Evolutionary conservation across 2,113 vertebrate species (phyloP), one percentile per base, ranked within the genome.

Genomic region (Scolopax mira): DNA sequence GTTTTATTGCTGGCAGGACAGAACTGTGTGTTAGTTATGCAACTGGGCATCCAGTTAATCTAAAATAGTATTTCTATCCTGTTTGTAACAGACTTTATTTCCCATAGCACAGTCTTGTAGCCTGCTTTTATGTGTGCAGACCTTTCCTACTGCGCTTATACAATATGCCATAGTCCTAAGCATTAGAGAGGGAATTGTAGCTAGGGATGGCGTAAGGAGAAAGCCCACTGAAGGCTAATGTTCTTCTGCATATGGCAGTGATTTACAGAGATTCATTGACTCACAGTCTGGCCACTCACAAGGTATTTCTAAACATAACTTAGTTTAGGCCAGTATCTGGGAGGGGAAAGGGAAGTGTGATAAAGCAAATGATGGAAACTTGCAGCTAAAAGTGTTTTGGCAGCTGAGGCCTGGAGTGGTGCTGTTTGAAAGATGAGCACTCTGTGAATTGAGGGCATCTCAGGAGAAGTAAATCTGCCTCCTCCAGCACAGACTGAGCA

Each of bases 401-500:
- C 95, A 96, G 88, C 81, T 91, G 85, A 96, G 78, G 83, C 90
- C 78, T 94, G 94, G 79, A 94, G 87, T 57, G 4, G 95, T 85
- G 93, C 93, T 92, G 94, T 81, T 93, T 97, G 96, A 96, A 97
- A 97, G 97, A 97, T 96, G 96, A 97, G 96, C 89, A 91, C 90
- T 96, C 92, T 97, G 97, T 94, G 96, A 97, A 97, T 97, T 97
- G 96, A 95, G 95, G 95, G 97, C 96, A 97, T 94, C 96, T 95
- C 87, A 96, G 93, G 95, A 96, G 94, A 97, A 96, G 96, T 97
- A 97, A 97, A 97, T 97, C 96, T 97, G 94, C 94, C 80, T 95
- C 39, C 69, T 96, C 90, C 95, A 96, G 93, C 93, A 88, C 94
- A 97, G 96, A 89, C 96, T 95, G 94, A 97, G 93, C 93, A 72